Base-by-base conservation (phyloP, 2,888 invertebrate genomes). In the Parnassius glacialis region DNA sequence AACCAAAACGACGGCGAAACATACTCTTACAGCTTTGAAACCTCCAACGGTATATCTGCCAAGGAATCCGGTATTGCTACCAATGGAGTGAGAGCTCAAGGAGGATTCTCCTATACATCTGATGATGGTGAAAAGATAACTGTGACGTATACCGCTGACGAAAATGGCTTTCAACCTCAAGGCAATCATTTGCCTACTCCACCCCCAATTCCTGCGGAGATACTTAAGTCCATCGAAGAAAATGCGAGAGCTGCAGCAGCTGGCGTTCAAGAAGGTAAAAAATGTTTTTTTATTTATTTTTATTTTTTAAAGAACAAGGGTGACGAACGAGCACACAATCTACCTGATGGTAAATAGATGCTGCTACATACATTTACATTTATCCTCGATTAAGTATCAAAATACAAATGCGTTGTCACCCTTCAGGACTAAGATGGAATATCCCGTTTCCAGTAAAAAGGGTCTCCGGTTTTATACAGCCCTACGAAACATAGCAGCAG, bases 131-230 rank as follows among this genome's bases (percentile, higher is more conserved):
- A 89, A 69, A 65, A 72, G 44, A 89, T 85, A 72, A 80, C 82
- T 44, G 75, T 91, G 50, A 83, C 83, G 10, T 91, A 91, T 58
- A 91, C 90, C 0, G 91, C 91, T 70, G 90, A 91, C 64, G 89
- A 90, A 70, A 90, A 90, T 48, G 91, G 91, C 1, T 91, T 82
- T 66, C 77, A 74, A 66, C 90, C 91, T 1, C 82, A 82, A 64
- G 91, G 91, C 52, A 85, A 84, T 5, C 90, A 91, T 68, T 69
- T 91, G 65, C 91, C 91, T 0, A 90, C 91, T 42, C 84, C 91
- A 62, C 91, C 78, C 48, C 91, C 91, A 1, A 89, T 91, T 52
- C 91, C 90, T 43, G 88, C 85, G 58, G 90, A 87, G 66, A 91
- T 91, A 57, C 70, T 87, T 65, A 87, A 78, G 68, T 88, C 90